These are phyloP conservation scores for Bellardia pandia DNA, from an alignment of 2,888 invertebrate species.

Conservation along the genomic window DNA sequence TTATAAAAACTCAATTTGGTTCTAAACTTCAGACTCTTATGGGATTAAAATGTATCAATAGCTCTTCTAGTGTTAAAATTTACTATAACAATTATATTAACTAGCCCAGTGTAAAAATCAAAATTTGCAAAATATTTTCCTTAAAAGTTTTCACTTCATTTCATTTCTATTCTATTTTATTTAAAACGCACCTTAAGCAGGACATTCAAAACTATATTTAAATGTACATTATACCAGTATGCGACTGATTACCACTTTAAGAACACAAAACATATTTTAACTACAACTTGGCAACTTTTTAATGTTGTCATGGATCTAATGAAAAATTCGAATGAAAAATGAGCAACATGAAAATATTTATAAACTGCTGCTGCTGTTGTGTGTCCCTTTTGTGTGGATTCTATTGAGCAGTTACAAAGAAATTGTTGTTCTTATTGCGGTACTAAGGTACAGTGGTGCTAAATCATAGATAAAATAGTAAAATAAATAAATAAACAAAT, in stretches of 20 bases:
- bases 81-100: too few species aligned
- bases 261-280: not conserved
- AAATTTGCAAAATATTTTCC: too few species aligned
- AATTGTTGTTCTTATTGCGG: not conserved
- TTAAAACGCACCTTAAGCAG: too few species aligned
- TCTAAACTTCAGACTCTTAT: too few species aligned
- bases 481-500: not conserved
- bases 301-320: not conserved
- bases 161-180: too few species aligned
- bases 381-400: not conserved
- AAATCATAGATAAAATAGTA: not conserved
- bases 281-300: not conserved
- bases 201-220: too few species aligned
- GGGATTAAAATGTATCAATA: too few species aligned
- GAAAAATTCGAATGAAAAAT: not conserved
- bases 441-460: not conserved
- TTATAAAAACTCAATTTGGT: too few species aligned
- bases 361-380: not conserved
- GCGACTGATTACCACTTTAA: not conserved
- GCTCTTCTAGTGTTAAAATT: too few species aligned
- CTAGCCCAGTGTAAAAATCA: too few species aligned
- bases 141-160: too few species aligned
- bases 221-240: too few species aligned
- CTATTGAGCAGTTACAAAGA: not conserved
- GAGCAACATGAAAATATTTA: conserved; percentile 7